These are phyloP conservation scores for Ibidorhyncha struthersii DNA, from an alignment of 2,113 vertebrate genomes.

Conservation along the genomic window DNA sequence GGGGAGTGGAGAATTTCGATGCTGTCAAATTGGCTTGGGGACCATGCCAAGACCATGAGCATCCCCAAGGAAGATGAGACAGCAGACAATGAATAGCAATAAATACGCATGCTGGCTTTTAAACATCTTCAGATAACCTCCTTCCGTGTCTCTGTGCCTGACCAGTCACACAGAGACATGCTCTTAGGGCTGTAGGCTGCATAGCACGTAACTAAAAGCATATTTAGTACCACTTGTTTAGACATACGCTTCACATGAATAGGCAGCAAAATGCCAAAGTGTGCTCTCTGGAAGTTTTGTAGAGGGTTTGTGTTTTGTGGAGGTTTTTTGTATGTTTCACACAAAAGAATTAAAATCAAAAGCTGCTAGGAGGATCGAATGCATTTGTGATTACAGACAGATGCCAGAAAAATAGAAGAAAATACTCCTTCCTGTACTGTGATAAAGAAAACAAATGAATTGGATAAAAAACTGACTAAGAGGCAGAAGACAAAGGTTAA, in stretches of 20 bases:
- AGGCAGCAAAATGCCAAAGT: constrained; percentile 23
- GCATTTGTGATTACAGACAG: neutral
- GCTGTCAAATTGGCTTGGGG: neutral
- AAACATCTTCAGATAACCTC: neutral
- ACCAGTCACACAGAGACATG: neutral
- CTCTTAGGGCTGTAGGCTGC: neutral
- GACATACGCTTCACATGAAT: neutral
- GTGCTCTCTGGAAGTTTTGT: neutral
- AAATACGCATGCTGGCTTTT: neutral
- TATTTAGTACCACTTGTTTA: neutral
- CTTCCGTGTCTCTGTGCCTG: neutral
- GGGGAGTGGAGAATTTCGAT: neutral
- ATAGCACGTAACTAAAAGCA: neutral
- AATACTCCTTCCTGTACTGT: neutral
- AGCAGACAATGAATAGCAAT: neutral
- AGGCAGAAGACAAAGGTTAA: neutral
- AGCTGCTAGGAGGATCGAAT: neutral
- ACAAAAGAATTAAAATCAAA: constrained; percentile 25
- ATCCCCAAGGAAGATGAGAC: neutral
- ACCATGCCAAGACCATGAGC: neutral
- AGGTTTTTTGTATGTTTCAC: neutral
- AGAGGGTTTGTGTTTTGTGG: neutral
- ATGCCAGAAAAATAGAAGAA: neutral
- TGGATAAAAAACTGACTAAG: neutral
- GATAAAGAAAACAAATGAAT: neutral